Conservation (phyloP, 2,113 vertebrate genomes). For the Trachemys scripta region DNA sequence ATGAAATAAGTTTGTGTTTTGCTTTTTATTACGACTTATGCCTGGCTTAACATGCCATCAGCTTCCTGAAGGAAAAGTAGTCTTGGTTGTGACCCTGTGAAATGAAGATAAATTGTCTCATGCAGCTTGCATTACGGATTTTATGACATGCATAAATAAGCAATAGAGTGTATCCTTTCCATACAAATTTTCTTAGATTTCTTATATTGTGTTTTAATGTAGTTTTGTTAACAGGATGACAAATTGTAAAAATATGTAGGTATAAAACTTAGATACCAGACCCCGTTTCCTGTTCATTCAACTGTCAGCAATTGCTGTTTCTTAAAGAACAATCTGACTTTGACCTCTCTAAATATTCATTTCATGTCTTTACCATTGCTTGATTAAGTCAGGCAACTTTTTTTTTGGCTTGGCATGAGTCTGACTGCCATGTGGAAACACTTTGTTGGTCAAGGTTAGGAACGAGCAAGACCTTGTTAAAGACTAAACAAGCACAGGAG, state of each 20-base stretch:
- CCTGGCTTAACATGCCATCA: slow-evolving; percentile 41
- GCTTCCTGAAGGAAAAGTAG: slow-evolving; percentile 73
- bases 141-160: slow-evolving; percentile 74
- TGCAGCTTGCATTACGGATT: slow-evolving; percentile 75
- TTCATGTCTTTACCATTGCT: slow-evolving; percentile 39
- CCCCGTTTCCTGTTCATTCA: slow-evolving; percentile 50
- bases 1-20: slow-evolving; percentile 71
- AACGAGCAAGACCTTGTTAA: slow-evolving; percentile 64
- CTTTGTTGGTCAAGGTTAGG: slow-evolving; percentile 72
- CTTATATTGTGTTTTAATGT: slow-evolving; percentile 68
- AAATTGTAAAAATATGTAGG: slow-evolving; percentile 59
- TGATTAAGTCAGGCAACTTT: slow-evolving; percentile 62
- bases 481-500: slow-evolving; percentile 67
- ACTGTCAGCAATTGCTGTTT: slow-evolving; percentile 54
- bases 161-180: slow-evolving; percentile 57
- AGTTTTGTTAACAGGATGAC: slow-evolving; percentile 71
- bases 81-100: slow-evolving; percentile 74
- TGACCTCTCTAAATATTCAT: slow-evolving; percentile 70
- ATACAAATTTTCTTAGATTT: slow-evolving; percentile 68
- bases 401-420: slow-evolving; percentile 14
- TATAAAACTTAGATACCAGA: slow-evolving; percentile 61
- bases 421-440: slow-evolving; percentile 63
- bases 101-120: slow-evolving; percentile 78
- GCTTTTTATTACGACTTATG: slow-evolving; percentile 61
- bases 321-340: slow-evolving; percentile 53